A percentile compares a stretch with the other conserved stretches of the same genome.
Conservation (phyloP, 2,797 vertebrate species). For the Discoglossus pictus region DNA sequence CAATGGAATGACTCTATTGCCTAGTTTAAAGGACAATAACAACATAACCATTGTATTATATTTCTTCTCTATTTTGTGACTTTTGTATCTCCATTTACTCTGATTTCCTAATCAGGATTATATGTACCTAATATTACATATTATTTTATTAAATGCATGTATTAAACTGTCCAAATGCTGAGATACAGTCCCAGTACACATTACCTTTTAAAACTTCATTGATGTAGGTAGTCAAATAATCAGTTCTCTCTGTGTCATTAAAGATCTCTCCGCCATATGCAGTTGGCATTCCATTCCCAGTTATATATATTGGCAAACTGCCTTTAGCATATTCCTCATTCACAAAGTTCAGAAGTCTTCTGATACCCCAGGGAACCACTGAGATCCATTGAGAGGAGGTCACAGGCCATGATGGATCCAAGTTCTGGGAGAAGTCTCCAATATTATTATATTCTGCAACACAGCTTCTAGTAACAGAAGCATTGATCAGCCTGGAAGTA, state of each 20-base stretch:
- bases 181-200: too few species aligned
- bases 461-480: slow-evolving; percentile 62
- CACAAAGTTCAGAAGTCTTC: slow-evolving; percentile 81
- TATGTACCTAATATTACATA: too few species aligned
- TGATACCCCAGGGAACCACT: slow-evolving; percentile 83
- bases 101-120: too few species aligned
- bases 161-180: too few species aligned
- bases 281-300: slow-evolving; percentile 80
- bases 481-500: slow-evolving; percentile 77
- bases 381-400: slow-evolving; percentile 81
- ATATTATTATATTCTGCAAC: slow-evolving; percentile 69
- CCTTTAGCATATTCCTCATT: slow-evolving; percentile 73
- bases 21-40: too few species aligned
- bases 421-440: slow-evolving; percentile 74
- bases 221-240: slow-evolving; percentile 79
- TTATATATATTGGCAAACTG: slow-evolving; percentile 81
- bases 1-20: too few species aligned
- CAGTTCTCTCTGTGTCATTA: slow-evolving; percentile 72
- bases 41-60: too few species aligned
- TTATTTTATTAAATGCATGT: too few species aligned
- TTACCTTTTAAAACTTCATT: slow-evolving; percentile 89
- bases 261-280: slow-evolving; percentile 61
- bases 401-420: slow-evolving; percentile 77
- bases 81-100: too few species aligned
- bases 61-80: too few species aligned